A percentile compares a stretch with the other conserved stretches of the same genome.
Evolutionary conservation across 2,888 invertebrate species (phyloP).

Genomic region (Pediacus dermestoides): DNA sequence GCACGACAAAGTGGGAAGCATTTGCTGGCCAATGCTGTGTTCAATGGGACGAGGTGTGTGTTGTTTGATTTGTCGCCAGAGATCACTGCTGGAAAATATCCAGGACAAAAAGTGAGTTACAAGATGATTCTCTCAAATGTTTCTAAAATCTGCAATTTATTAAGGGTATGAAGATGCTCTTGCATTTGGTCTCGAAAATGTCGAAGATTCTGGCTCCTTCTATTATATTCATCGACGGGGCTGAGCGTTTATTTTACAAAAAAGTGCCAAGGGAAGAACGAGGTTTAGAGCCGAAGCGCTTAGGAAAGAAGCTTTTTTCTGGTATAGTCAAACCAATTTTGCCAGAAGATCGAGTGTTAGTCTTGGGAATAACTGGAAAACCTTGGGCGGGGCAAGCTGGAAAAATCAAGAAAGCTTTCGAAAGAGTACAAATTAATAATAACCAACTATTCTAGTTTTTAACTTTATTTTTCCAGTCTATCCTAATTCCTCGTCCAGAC

Average conservation of each 20-base stretch:
- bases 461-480: constrained; percentile 29
- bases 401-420: constrained; percentile 56
- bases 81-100: constrained; percentile 65
- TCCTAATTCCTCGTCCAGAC: constrained; percentile 53
- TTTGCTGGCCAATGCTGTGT: constrained; percentile 68
- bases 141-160: constrained; percentile 11
- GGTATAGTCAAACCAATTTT: constrained; percentile 65
- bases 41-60: constrained; percentile 70
- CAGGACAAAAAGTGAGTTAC: constrained; percentile 54
- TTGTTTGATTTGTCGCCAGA: constrained; percentile 73
- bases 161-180: constrained; percentile 60
- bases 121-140: neutral
- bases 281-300: constrained; percentile 63
- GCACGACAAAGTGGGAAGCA: constrained; percentile 68
- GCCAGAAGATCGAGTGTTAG: constrained; percentile 62
- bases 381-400: constrained; percentile 60
- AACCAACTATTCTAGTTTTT: constrained; percentile 8
- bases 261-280: constrained; percentile 62
- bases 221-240: constrained; percentile 65
- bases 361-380: constrained; percentile 65
- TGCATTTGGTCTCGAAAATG: constrained; percentile 64
- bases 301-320: constrained; percentile 66
- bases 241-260: constrained; percentile 67
- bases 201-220: constrained; percentile 67
- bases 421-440: constrained; percentile 46